Conservation (phyloP, 1,140 invertebrate genomes). For the Eumeta japonica region DNA sequence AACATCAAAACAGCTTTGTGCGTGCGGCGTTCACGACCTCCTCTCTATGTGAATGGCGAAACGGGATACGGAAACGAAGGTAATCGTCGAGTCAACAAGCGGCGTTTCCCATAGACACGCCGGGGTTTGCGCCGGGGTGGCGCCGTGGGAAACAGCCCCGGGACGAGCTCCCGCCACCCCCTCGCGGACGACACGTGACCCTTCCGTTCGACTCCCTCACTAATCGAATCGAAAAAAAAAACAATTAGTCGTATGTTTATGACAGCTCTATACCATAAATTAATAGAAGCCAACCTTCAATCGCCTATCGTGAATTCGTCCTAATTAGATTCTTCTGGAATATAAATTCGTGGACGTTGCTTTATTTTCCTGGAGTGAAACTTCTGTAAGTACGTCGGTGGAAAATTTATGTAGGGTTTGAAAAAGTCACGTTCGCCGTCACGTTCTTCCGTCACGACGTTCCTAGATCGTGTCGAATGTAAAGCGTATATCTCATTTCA, state of each 20-base stretch:
- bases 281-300: neutral
- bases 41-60: no score
- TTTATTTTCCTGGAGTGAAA: neutral
- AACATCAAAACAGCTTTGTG: no score
- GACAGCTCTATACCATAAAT: neutral
- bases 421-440: no score
- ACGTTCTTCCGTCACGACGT: no score
- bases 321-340: neutral
- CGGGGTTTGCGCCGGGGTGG: constrained; percentile 22
- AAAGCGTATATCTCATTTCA: neutral
- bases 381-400: neutral
- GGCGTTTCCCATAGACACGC: constrained; percentile 43
- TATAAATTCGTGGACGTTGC: neutral
- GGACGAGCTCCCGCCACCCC: constrained; percentile 38
- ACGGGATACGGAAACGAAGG: neutral
- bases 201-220: constrained; percentile 17
- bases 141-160: constrained; percentile 42
- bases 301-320: no score
- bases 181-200: constrained; percentile 34
- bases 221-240: neutral
- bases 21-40: no score
- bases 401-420: no score
- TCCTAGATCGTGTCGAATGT: neutral
- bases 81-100: constrained; percentile 30
- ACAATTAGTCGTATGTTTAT: neutral